phyloP scores from a whole-genome alignment of 2,113 vertebrate genomes.

The Anas platyrhynchos region DNA sequence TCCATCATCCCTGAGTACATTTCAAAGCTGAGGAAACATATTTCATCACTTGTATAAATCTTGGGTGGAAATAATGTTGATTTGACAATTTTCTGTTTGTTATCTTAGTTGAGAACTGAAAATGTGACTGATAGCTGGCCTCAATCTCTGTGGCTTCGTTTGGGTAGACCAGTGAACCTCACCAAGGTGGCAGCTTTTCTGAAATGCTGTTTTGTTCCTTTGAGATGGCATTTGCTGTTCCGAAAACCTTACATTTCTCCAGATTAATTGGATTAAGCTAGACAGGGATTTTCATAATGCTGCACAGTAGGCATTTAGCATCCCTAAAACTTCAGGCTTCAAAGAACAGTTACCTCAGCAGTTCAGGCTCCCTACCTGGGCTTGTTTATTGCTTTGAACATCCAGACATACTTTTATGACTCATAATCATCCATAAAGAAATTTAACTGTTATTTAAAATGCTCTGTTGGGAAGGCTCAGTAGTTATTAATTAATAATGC shows the following conservation, averaged over 20 bases:
- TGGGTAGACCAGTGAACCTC: background rate
- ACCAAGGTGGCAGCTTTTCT: background rate
- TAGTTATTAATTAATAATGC: constrained; percentile 74
- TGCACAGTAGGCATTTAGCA: background rate
- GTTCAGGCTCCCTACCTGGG: constrained; percentile 11
- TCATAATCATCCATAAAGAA: constrained; percentile 52
- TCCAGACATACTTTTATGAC: constrained; percentile 22
- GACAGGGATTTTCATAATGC: background rate
- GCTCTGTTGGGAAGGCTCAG: constrained; percentile 52
- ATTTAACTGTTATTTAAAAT: constrained; percentile 69
- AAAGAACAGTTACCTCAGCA: constrained; percentile 55
- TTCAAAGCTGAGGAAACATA: background rate
- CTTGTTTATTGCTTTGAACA: constrained; percentile 58
- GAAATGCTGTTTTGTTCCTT: background rate
- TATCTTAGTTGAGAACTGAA: background rate
- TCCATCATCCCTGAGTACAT: background rate
- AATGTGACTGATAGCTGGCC: background rate
- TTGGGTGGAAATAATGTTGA: background rate
- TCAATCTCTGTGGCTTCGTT: background rate
- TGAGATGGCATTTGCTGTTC: background rate
- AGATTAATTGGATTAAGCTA: constrained; percentile 33
- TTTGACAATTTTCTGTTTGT: background rate
- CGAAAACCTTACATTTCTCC: background rate
- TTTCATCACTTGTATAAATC: background rate
- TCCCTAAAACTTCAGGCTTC: constrained; percentile 24